Conservation (phyloP, 2,888 invertebrate genomes). For the Mimachlamys varia region DNA sequence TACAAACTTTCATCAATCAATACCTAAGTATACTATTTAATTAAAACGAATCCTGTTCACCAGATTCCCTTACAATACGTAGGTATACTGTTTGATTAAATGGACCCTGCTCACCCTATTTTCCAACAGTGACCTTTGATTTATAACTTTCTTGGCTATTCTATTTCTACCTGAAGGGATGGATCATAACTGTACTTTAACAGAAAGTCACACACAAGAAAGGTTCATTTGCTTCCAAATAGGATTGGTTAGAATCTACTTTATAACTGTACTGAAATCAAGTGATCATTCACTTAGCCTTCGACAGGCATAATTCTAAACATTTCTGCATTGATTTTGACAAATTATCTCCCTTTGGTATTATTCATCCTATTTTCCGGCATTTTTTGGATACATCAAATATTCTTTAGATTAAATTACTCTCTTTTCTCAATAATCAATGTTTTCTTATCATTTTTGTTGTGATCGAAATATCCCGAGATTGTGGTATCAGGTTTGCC, state of each 20-base stretch:
- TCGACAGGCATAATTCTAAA: too few relatives aligned
- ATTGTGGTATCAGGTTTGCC: not conserved
- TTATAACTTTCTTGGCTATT: not conserved
- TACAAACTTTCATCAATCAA: not conserved
- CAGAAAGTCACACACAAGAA: not conserved
- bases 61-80: too few relatives aligned
- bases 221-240: not conserved
- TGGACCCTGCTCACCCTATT: not conserved
- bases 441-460: too few relatives aligned
- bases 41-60: too few relatives aligned
- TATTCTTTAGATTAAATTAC: too few relatives aligned
- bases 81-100: not conserved
- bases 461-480: not conserved
- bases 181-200: not conserved
- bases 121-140: not conserved
- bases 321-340: too few relatives aligned
- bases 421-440: too few relatives aligned
- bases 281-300: too few relatives aligned
- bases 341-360: not conserved
- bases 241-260: not conserved
- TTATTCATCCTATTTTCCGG: not conserved
- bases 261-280: too few relatives aligned
- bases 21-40: not conserved
- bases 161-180: not conserved
- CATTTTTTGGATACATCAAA: too few relatives aligned